Evolutionary conservation across 2,888 invertebrate species (phyloP), one percentile per base, ranked within the genome.

Genomic region (Ectemnius lituratus): DNA sequence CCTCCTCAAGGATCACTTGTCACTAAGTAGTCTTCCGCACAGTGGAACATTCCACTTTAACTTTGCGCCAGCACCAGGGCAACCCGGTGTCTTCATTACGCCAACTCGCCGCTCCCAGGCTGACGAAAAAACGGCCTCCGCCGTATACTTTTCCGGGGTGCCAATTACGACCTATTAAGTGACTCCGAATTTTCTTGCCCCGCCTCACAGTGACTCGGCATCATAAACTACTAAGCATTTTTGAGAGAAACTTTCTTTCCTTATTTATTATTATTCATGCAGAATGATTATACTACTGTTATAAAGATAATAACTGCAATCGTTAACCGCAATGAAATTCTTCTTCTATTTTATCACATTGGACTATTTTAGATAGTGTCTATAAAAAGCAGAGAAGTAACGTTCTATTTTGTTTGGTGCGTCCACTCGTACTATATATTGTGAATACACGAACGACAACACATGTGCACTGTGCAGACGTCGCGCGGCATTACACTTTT

Each of bases 1-100:
- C 70, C 70, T 80, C 70, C 83, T 87, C 83, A 75, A 86, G 85
- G 83, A 85, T 87, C 86, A 84, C 85, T 87, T 79, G 83, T 85
- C 81, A 80, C 81, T 84, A 81, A 86, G 84, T 84, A 82, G 76
- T 64, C 78, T 75, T 70, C 65, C 79, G 84, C 78, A 69, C 80
- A 76, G 78, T 76, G 79, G 80, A 83, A 83, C 79, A 83, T 85
- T 81, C 81, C 80, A 83, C 82, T 86, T 86, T 82, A 85, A 84
- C 80, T 81, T 81, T 74, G 70, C 73, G 52, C 73, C 78, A 14
- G 52, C 52, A 16, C 52, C 52, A 52, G n/a, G 52, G n/a, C 52
- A 52, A 37, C 37, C 37, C 52, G 52, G 70, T 58, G 73, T 78
- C 82, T 82, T 82, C 76, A 76, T 82, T 76, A 75, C 69, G 71